Percentiles rank a stretch among this genome's conserved stretches.
These are phyloP conservation scores for Rhodinocichla rosea DNA, from an alignment of 2,113 vertebrate genomes.

Conservation along the genomic window DNA sequence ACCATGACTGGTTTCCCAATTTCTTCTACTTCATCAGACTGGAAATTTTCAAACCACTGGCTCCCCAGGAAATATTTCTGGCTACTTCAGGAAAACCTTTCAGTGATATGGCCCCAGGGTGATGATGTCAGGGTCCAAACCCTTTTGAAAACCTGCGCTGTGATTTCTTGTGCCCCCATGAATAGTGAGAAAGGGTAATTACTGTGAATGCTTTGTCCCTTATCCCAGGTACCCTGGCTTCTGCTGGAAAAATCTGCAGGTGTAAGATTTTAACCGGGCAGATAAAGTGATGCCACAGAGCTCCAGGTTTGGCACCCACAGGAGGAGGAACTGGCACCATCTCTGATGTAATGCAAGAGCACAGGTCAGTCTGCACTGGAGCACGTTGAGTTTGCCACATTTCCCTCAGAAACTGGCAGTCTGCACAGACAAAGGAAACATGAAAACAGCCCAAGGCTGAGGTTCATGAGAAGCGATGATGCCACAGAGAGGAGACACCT, in stretches of 20 bases:
- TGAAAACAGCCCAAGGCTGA: not conserved
- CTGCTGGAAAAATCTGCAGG: not conserved
- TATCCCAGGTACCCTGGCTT: not conserved
- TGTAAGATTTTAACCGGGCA: not conserved
- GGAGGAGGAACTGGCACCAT: not conserved
- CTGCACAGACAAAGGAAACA: not conserved
- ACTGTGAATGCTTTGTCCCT: not conserved
- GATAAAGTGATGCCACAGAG: not conserved
- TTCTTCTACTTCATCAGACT: not conserved
- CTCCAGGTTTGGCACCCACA: not conserved
- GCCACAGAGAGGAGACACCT: not conserved
- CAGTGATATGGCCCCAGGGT: not conserved
- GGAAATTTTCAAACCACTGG: not conserved
- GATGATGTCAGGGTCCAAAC: not conserved
- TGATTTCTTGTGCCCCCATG: not conserved
- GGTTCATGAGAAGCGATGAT: not conserved
- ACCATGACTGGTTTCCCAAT: not conserved
- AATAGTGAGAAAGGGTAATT: not conserved
- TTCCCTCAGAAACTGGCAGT: not conserved
- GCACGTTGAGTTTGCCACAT: not conserved
- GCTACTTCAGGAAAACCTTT: not conserved
- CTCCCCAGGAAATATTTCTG: not conserved
- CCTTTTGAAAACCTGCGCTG: not conserved
- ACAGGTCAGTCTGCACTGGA: not conserved
- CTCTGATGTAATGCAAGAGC: rapidly evolving